Base-by-base conservation (phyloP, 2,113 vertebrate species). In the Mirza zaza region DNA sequence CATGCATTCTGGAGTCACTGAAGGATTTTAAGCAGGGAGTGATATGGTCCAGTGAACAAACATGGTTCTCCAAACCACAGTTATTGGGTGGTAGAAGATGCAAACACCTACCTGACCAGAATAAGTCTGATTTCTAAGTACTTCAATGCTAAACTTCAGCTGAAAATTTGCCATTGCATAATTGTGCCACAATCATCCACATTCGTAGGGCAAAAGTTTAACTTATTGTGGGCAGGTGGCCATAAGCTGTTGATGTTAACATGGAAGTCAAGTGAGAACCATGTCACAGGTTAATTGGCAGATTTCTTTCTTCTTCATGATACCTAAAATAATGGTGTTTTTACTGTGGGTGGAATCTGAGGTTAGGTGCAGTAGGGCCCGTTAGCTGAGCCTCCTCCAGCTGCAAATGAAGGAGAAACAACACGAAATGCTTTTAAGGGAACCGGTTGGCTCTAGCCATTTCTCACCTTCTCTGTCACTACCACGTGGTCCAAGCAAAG, bases 261-360 rank as follows among this genome's bases (percentile, higher is more conserved):
- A 0, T 9, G 12, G 2, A 39, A 65, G 23, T 48, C 1, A 20
- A 1, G 81, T 27, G 73, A 61, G 81, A 81, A 36, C 34, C 89
- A 2, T 3, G 2, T 1, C 9, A 0, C 2, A 0, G 32, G 6
- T 39, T 27, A 10, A 23, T 20, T 5, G 32, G 79, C 32, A 18
- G 71, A 2, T 75, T 34, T 34, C 34, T 39, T 17, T 25, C 18
- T 70, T 81, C 32, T 50, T 42, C 3, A 42, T 23, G 39, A 73
- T 2, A 0, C 0, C 0, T 12, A 13, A 61, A 76, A 29, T 5
- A 18, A 25, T 0, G 1, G 36, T 45, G 39, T 8, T 0, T 71
- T 90, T 21, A 0, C 85, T 5, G 29, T 34, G 29, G 13, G 1
- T 17, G 80, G 42, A 10, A 2, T 50, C 77, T 8, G 59, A 42